Conservation (phyloP, 2,888 invertebrate genomes). For the Aelia acuminata region DNA sequence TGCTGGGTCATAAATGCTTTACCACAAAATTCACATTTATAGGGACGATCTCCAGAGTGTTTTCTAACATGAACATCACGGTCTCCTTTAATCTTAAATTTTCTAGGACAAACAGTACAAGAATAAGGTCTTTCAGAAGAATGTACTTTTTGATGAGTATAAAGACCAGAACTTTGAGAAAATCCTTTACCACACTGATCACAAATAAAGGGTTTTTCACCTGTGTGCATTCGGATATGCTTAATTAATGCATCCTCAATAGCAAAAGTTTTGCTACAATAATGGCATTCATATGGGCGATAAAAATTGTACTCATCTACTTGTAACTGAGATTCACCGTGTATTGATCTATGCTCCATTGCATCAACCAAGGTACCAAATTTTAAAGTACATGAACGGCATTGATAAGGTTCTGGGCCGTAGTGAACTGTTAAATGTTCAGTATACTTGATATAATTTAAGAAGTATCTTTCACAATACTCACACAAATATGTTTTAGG, state of each 20-base stretch:
- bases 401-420: slow-evolving; percentile 65
- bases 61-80: slow-evolving; percentile 67
- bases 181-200: slow-evolving; percentile 67
- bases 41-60: slow-evolving; percentile 66
- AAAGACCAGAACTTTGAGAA: slow-evolving; percentile 66
- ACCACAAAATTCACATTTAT: slow-evolving; percentile 67
- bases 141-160: slow-evolving; percentile 67
- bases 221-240: slow-evolving; percentile 66
- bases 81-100: slow-evolving; percentile 66
- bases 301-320: slow-evolving; percentile 64
- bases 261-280: slow-evolving; percentile 65
- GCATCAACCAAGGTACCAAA: slow-evolving; percentile 63
- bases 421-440: slow-evolving; percentile 66
- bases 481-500: slow-evolving; percentile 65
- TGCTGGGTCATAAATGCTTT: slow-evolving; percentile 67
- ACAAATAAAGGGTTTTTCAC: slow-evolving; percentile 67
- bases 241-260: slow-evolving; percentile 66
- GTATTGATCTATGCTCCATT: slow-evolving; percentile 63
- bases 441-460: slow-evolving; percentile 65
- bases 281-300: slow-evolving; percentile 66
- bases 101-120: slow-evolving; percentile 66
- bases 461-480: slow-evolving; percentile 65
- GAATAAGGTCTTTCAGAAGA: slow-evolving; percentile 65
- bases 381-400: slow-evolving; percentile 64
- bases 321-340: slow-evolving; percentile 58